Percentiles rank a stretch among this genome's conserved stretches.
phyloP scores from a whole-genome alignment of 2,888 invertebrate species.

The Neoitamus cyanurus region DNA sequence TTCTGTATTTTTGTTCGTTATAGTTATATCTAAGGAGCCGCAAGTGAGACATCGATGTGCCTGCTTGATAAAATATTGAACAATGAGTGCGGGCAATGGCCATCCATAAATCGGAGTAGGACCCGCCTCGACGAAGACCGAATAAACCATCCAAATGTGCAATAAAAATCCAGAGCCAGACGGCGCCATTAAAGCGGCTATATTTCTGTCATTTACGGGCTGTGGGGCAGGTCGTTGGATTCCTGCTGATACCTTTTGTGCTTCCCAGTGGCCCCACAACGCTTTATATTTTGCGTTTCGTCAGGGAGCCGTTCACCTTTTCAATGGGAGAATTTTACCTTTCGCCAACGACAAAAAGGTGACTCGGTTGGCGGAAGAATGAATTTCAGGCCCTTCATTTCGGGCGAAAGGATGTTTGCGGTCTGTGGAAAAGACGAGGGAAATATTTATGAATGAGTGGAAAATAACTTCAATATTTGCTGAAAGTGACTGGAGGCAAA shows the following conservation, averaged over 20 bases:
- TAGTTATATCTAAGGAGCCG: not conserved
- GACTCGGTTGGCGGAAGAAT: not conserved
- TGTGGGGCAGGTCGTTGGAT: not conserved
- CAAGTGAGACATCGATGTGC: not conserved
- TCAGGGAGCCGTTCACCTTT: not conserved
- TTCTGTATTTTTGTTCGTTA: too few relatives aligned
- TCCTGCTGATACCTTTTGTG: not conserved
- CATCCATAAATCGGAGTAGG: not conserved
- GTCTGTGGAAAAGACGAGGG: not conserved
- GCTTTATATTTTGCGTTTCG: not conserved
- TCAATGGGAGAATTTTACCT: not conserved
- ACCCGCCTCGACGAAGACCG: not conserved
- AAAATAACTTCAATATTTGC: not conserved
- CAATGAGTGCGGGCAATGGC: not conserved
- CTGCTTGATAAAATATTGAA: not conserved
- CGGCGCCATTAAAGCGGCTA: not conserved
- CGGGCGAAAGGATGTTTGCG: not conserved
- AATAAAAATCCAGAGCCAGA: not conserved
- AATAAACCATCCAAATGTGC: not conserved
- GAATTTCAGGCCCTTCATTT: not conserved
- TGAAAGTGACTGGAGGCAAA: not conserved
- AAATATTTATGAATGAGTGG: not conserved
- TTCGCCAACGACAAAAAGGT: not conserved
- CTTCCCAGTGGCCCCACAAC: not conserved
- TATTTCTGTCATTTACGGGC: not conserved